Conservation (phyloP, 2,113 vertebrate species). For the Hipposideros armiger region DNA sequence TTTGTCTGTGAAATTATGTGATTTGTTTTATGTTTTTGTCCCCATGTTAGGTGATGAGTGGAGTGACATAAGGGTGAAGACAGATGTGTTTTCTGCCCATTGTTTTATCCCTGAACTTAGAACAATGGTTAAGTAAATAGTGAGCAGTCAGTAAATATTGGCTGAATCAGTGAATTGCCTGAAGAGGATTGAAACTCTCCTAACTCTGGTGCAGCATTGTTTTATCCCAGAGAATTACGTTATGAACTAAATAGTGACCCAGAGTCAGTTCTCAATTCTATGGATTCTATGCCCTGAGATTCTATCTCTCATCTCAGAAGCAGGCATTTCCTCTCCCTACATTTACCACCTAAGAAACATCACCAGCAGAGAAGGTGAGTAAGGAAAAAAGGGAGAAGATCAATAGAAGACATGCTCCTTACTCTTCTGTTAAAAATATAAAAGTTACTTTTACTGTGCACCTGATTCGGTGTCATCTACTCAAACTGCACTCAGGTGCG, state of each 20-base stretch:
- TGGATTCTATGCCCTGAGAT: not conserved
- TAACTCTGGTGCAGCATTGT: not conserved
- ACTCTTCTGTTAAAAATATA: slow-evolving; percentile 21
- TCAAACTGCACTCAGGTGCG: not conserved
- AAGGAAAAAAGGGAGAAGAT: not conserved
- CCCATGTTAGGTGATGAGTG: not conserved
- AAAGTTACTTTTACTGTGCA: not conserved
- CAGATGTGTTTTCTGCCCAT: not conserved
- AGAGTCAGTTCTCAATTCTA: not conserved
- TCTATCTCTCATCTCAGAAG: not conserved
- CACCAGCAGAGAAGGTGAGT: not conserved
- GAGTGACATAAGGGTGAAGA: not conserved
- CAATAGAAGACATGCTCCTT: not conserved
- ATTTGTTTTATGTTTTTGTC: not conserved
- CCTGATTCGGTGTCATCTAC: not conserved
- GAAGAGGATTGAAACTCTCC: not conserved
- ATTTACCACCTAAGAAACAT: not conserved
- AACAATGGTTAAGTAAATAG: slow-evolving; percentile 30
- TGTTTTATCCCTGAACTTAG: not conserved
- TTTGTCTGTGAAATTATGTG: not conserved
- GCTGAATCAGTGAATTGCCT: not conserved
- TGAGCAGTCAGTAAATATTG: slow-evolving; percentile 16
- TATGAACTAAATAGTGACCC: not conserved
- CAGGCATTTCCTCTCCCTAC: not conserved
- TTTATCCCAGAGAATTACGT: not conserved